Evolutionary conservation across 35 echinoderm and acorn worm species (phyloP).

Genomic region (Diadema setosum): DNA sequence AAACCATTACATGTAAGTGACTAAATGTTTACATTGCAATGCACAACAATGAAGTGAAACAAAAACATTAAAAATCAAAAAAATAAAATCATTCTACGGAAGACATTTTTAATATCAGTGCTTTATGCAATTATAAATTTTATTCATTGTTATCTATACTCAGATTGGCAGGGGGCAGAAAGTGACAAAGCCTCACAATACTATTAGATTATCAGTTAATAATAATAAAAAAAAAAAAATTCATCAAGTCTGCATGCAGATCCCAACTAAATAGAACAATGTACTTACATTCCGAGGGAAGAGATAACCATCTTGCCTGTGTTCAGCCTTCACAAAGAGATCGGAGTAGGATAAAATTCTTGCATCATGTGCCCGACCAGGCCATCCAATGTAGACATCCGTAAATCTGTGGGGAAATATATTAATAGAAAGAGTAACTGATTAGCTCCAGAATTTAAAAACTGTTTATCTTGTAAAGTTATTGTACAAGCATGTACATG

Average conservation of each 20-base stretch:
- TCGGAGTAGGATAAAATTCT: conserved; percentile 29
- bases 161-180: too few species aligned
- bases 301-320: not conserved
- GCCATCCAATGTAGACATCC: conserved; percentile 56
- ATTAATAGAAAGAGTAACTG: too few species aligned
- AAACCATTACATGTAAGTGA: not conserved
- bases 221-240: not conserved
- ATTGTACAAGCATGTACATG: not conserved
- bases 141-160: not conserved
- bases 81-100: too few species aligned
- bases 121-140: not conserved
- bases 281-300: conserved; percentile 20
- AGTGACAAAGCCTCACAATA: not conserved
- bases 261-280: not conserved
- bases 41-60: not conserved
- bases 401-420: conserved; percentile 17
- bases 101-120: not conserved
- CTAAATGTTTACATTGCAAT: not conserved
- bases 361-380: conserved; percentile 42
- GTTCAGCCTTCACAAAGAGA: not conserved
- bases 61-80: too few species aligned
- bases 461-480: not conserved
- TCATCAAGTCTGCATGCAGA: not conserved
- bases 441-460: not conserved
- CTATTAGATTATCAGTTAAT: not conserved